These are phyloP conservation scores for Gryllus longicercus DNA, from an alignment of 2,888 invertebrate genomes.

Conservation along the genomic window DNA sequence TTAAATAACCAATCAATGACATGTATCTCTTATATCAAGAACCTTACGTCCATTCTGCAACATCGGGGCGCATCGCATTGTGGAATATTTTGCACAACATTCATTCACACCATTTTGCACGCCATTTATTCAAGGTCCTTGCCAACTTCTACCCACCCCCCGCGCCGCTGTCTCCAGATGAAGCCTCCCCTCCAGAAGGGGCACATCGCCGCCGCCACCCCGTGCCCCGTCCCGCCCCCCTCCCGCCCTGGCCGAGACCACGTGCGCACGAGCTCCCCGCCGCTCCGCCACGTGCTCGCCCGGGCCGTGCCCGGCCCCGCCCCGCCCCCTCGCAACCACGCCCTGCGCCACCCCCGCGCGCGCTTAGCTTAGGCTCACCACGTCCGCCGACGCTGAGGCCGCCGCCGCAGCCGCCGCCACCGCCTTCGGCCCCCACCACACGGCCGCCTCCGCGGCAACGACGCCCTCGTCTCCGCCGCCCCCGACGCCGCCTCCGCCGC, in stretches of 20 bases:
- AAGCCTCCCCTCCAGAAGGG: too few species aligned
- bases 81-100: too few species aligned
- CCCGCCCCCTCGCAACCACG: not conserved
- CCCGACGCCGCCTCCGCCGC: not conserved
- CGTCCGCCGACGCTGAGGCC: not conserved
- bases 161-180: too few species aligned
- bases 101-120: too few species aligned
- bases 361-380: not conserved
- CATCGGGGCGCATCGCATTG: too few species aligned
- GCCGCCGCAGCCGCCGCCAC: not conserved
- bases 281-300: not conserved
- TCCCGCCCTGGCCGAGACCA: not conserved
- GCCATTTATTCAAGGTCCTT: too few species aligned
- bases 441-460: not conserved
- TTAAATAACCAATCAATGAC: too few species aligned
- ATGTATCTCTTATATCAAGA: too few species aligned
- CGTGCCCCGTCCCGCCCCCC: too few species aligned
- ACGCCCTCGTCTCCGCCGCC: conserved; percentile 2
- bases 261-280: not conserved
- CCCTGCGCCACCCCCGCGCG: not conserved
- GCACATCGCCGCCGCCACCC: too few species aligned
- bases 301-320: not conserved
- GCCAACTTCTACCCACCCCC: too few species aligned
- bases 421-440: conserved; percentile 10
- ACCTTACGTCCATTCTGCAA: too few species aligned